phyloP scores from a whole-genome alignment of 2,113 vertebrate genomes.

The Spheniscus mendiculus region DNA sequence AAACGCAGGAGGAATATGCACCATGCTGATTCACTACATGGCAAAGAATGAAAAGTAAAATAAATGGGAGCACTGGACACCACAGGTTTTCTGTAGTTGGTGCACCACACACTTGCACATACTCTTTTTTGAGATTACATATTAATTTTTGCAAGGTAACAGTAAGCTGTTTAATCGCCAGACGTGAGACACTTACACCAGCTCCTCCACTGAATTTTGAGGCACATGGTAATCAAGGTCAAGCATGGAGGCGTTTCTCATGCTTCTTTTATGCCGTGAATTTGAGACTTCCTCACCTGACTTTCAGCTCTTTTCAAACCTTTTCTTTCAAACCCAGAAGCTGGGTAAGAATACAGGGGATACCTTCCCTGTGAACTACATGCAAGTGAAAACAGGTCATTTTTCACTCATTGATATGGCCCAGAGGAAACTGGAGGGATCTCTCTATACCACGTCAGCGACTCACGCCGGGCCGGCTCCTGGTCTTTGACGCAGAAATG shows the following conservation, averaged over 20 bases:
- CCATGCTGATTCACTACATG: too few species aligned
- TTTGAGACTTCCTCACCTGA: not conserved
- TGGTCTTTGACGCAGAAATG: rapidly evolving
- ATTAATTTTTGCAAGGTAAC: slow-evolving; percentile 9
- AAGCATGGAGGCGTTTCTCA: not conserved
- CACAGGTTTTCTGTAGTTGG: not conserved
- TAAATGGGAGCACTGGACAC: not conserved
- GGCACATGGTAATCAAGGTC: not conserved
- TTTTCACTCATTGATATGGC: rapidly evolving
- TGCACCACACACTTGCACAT: rapidly evolving
- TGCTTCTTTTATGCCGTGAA: not conserved
- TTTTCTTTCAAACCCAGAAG: not conserved
- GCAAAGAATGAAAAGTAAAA: not conserved
- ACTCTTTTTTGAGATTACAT: not conserved
- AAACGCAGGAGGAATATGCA: not conserved
- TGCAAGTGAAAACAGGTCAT: not conserved
- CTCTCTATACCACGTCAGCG: not conserved
- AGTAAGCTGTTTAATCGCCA: not conserved
- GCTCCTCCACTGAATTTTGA: not conserved
- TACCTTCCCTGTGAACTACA: not conserved
- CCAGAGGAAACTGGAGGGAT: not conserved
- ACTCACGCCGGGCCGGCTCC: rapidly evolving
- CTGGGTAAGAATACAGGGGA: rapidly evolving
- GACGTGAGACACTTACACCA: not conserved
- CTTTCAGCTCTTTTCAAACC: not conserved